Base-by-base conservation (phyloP, 1,140 invertebrate genomes). In the Zaprionus kolodkinae region DNA sequence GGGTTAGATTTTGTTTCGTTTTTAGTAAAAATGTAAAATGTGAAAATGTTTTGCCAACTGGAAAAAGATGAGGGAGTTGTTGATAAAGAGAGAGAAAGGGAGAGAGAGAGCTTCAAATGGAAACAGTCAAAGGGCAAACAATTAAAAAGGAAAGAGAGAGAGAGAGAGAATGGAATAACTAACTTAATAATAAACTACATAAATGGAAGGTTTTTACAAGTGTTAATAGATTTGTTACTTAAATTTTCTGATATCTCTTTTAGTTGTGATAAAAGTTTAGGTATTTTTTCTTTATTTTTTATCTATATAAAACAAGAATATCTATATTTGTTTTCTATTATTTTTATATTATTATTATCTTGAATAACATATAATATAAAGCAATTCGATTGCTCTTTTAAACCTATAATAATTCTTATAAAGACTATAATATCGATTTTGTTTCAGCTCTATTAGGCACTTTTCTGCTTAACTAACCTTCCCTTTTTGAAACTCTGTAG, bases 1-100 rank as follows among this genome's bases (percentile, higher is more conserved):
- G 80, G 63, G 72, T 89, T 77, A 80, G 71, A 76, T 83, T 76
- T 85, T 85, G 55, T 78, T 62, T 78, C 60, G 52, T 76, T 72
- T 25, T 25, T 12, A 21, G 45, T 52, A 12, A 56, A 73, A 73
- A 83, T 73, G 78, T 87, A 79, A 74, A 85, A 85, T 80, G 64
- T 62, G 81, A 59, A 30, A 30, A 72, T 72, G 57, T 35, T 63
- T 63, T 59, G 55, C n/a, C 35, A 66, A 56, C 35, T 43, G 38
- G 1, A 57, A 66, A 56, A 45, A 17, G 35, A 15, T 15, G 21
- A 10, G 25, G 25, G 25, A 21, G 17, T 10, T 36, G 52, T 30
- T 45, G 43, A 43, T 65, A 7, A 50, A 36, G 60, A 50, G 45
- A 48, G 21, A 43, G 55, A 7, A 35, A 36, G 45, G 25, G 45